Evolutionary conservation across 2,888 invertebrate species (phyloP), one percentile per base, ranked within the genome.

Genomic region (Lasius platythorax): DNA sequence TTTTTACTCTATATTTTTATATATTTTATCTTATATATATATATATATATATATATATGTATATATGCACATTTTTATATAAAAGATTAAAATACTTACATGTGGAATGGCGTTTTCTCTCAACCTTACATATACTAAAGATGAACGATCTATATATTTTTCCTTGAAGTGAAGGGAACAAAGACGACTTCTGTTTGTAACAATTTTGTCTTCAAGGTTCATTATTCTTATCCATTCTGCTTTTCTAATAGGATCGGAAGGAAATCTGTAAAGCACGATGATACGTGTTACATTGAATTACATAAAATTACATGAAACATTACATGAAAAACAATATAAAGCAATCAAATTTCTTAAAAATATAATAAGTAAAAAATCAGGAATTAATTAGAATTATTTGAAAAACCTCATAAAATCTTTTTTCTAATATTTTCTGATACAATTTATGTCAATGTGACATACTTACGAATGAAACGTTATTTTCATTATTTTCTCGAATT

Each of bases 391-490:
- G 8, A 63, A 28, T 30, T 61, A 15, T 30, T 56, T 53, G 18
- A 53, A 53, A 53, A 33, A 33, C 2, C 2, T 53, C 2, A 53
- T 58, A 3, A 23, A 63, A 30, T 63, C 2, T 63, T 6, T 30
- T 61, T 8, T 23, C 23, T 30, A 33, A 18, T 43, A 15, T 67
- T 46, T 67, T 28, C 28, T 67, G 9, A 46, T 18, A 3, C 15
- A 70, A 18, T 23, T 15, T 68, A 18, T 58, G 15, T 33, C 12
- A 15, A 30, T 30, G 5, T 63, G 6, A 63, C 15, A 37, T 50
- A 67, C 67, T 70, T 15, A 70, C 68, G 30, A 4, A 0, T 70
- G 68, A 50, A 70, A 70, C 6, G 50, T 70, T 70, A 70, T 50
- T 50, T 33, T 70, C 18, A 18, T 28, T 30, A 68, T 30, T 50